These are phyloP conservation scores for Aporrectodea caliginosa DNA, from an alignment of 1,140 invertebrate species.

Conservation along the genomic window DNA sequence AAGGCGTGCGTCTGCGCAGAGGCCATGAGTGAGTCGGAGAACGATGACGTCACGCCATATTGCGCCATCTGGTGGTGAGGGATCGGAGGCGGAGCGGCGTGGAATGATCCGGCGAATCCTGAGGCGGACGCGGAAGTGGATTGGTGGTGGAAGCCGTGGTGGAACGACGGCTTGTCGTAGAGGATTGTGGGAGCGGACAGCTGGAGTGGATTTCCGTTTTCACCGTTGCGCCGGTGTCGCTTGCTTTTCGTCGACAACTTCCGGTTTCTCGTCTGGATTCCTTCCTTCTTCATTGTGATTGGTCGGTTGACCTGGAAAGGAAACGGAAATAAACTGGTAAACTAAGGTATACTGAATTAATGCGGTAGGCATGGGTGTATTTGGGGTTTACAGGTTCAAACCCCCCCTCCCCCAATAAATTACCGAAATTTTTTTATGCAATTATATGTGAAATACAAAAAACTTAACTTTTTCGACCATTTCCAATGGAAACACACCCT, in stretches of 20 bases:
- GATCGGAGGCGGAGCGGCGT: background rate
- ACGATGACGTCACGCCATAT: background rate
- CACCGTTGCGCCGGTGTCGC: constrained; percentile 16
- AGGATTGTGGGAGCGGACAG: background rate
- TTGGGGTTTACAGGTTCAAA: too few relatives aligned
- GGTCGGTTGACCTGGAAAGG: constrained; percentile 82
- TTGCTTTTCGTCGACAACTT: constrained; percentile 52
- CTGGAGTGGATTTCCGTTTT: constrained; percentile 15
- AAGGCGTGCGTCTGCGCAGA: background rate
- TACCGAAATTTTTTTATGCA: too few relatives aligned
- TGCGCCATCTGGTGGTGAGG: background rate
- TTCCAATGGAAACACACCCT: too few relatives aligned
- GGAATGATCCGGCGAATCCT: background rate
- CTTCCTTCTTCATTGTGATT: constrained; percentile 98
- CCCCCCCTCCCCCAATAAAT: too few relatives aligned
- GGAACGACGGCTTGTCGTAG: background rate
- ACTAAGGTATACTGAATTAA: too few relatives aligned
- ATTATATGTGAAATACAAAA: too few relatives aligned
- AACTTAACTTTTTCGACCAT: too few relatives aligned
- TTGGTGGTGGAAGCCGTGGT: background rate
- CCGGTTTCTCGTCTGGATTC: constrained; percentile 93
- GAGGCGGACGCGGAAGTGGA: background rate
- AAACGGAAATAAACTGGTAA: too few relatives aligned
- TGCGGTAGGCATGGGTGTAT: too few relatives aligned
- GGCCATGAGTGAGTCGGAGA: background rate